Conservation (phyloP, 2,797 vertebrate species). For the Tapera naevia region DNA sequence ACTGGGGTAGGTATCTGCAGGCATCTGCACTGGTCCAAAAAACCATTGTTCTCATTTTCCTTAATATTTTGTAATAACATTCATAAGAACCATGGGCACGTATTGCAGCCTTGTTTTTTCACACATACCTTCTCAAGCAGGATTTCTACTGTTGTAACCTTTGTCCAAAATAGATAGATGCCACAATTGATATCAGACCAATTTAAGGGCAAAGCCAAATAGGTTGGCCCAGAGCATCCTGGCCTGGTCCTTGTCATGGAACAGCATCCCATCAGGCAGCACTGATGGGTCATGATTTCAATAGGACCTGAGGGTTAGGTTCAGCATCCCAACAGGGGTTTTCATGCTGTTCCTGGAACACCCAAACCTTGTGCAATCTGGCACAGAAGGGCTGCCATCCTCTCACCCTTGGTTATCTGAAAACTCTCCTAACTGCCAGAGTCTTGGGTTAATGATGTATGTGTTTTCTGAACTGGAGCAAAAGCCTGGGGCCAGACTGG, state of each 20-base stretch:
- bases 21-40: background rate
- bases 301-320: background rate
- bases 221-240: background rate
- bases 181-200: background rate
- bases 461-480: background rate
- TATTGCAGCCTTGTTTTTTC: background rate
- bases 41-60: background rate
- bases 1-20: conserved; percentile 80
- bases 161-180: background rate
- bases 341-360: background rate
- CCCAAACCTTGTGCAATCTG: background rate
- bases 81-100: background rate
- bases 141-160: background rate
- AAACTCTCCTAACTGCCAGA: background rate
- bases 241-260: background rate
- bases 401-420: background rate
- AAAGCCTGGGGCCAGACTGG: background rate
- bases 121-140: background rate
- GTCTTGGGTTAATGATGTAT: background rate
- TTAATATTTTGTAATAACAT: background rate
- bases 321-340: background rate
- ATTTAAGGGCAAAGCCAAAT: background rate
- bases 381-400: background rate
- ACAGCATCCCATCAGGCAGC: background rate
- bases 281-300: rapidly evolving